Evolutionary conservation across 1,140 invertebrate genomes (phyloP).

Genomic region (Psilanteris sp.): DNA sequence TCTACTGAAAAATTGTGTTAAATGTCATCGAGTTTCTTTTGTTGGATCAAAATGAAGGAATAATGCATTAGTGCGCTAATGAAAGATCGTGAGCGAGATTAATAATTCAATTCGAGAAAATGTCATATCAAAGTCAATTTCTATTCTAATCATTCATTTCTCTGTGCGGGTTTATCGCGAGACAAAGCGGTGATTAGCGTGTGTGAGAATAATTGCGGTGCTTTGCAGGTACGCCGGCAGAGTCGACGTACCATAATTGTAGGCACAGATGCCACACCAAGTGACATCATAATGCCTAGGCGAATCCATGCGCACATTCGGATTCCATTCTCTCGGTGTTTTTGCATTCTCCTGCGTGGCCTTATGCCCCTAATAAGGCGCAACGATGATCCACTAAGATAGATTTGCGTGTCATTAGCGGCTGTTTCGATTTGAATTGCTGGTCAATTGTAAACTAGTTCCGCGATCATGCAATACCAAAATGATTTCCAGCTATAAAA

Average conservation of each 20-base stretch:
- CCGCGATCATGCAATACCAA: conserved; percentile 19
- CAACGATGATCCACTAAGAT: conserved; percentile 62
- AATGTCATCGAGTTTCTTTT: conserved; percentile 38
- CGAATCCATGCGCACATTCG: conserved; percentile 20
- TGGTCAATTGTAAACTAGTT: conserved; percentile 50
- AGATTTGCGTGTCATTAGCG: conserved; percentile 63
- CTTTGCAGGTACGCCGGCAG: conserved; percentile 27
- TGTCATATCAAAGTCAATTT: conserved; percentile 48
- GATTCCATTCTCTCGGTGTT: conserved; percentile 23
- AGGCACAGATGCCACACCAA: conserved; percentile 28
- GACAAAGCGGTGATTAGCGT: conserved; percentile 49
- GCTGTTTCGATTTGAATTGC: conserved; percentile 57
- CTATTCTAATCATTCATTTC: conserved; percentile 37
- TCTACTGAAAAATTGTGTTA: no score
- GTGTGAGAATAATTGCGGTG: conserved; percentile 42
- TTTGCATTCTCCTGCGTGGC: conserved; percentile 32
- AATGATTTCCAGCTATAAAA: no score
- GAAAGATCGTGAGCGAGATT: conserved; percentile 33
- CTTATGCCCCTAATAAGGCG: conserved; percentile 59
- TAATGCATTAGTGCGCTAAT: conserved; percentile 11
- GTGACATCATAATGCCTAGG: conserved; percentile 63
- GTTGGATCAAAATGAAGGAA: conserved; percentile 6
- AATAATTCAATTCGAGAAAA: conserved; percentile 44
- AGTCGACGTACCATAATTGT: conserved; percentile 56
- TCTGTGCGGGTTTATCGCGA: conserved; percentile 17